Percentiles rank a stretch among this genome's conserved stretches.
Conservation (phyloP, 2,113 vertebrate genomes). For the Maccullochella peelii region DNA sequence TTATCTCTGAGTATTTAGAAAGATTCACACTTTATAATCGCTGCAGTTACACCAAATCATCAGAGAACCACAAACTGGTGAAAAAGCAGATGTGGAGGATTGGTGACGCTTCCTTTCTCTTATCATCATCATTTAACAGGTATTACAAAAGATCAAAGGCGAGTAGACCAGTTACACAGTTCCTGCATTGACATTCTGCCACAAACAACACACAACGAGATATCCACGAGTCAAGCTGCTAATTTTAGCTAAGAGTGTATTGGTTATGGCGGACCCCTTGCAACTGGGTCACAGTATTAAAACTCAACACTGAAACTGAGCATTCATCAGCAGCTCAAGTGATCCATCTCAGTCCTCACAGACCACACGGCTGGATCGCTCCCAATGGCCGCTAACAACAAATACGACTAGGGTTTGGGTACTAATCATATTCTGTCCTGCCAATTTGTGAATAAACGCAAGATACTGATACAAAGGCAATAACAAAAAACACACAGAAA, state of each 20-base stretch:
- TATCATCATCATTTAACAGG: conserved; percentile 45
- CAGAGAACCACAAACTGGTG: conserved; percentile 16
- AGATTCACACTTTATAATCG: background rate
- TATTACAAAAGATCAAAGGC: conserved; percentile 49
- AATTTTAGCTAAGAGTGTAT: conserved; percentile 69
- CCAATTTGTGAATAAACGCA: background rate
- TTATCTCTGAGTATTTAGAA: conserved; percentile 5
- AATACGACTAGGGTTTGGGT: conserved; percentile 5
- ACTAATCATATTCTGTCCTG: conserved; percentile 6
- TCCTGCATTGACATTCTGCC: conserved; percentile 18
- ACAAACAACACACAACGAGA: conserved; percentile 41
- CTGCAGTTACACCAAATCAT: conserved; percentile 12
- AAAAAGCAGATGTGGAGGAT: conserved; percentile 46
- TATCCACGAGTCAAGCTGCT: conserved; percentile 63
- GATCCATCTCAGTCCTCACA: conserved; percentile 45
- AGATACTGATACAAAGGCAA: background rate
- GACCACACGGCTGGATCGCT: conserved; percentile 40
- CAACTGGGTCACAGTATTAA: conserved; percentile 64
- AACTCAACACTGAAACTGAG: conserved; percentile 74
- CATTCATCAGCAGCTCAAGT: conserved; percentile 62
- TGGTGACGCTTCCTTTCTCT: conserved; percentile 41
- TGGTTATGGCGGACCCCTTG: conserved; percentile 56
- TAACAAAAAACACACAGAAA: background rate
- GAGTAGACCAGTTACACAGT: background rate
- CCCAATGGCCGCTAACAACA: conserved; percentile 9